These are phyloP conservation scores for Diplogasteroides magnus DNA, from an alignment of 1,140 invertebrate species.

Conservation along the genomic window DNA sequence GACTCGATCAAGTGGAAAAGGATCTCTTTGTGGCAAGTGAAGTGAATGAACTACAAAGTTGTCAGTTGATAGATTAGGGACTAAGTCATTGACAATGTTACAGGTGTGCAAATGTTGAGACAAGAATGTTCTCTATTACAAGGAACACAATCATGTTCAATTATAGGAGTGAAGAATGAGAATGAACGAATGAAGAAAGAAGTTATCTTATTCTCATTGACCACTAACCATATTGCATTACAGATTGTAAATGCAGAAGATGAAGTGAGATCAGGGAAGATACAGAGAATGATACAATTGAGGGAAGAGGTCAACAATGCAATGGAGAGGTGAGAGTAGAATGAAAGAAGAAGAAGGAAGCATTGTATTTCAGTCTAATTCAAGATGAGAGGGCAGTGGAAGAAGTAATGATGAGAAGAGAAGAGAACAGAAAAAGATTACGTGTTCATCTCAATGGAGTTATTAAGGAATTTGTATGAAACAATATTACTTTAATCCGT, in stretches of 20 bases:
- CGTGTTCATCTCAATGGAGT: not conserved
- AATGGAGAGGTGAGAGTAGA: not conserved
- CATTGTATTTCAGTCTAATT: not conserved
- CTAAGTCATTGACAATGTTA: too few species aligned
- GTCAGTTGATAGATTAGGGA: not conserved
- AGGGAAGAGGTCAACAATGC: not conserved
- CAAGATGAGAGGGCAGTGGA: not conserved
- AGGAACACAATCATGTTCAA: too few species aligned
- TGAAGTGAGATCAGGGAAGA: not conserved
- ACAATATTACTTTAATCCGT: not conserved
- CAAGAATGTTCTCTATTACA: too few species aligned
- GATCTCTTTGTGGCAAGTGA: not conserved
- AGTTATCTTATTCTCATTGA: not conserved
- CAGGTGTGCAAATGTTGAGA: too few species aligned
- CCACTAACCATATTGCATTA: not conserved
- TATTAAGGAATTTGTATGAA: not conserved
- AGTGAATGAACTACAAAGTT: not conserved
- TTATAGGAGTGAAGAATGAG: not conserved
- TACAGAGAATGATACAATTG: not conserved
- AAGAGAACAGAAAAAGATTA: not conserved
- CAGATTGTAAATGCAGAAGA: not conserved
- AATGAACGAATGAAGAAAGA: not conserved
- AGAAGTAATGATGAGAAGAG: not conserved
- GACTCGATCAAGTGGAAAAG: not conserved
- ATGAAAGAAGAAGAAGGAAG: not conserved